Base-by-base conservation (phyloP, 2,113 vertebrate genomes). In the Microtus montanus region DNA sequence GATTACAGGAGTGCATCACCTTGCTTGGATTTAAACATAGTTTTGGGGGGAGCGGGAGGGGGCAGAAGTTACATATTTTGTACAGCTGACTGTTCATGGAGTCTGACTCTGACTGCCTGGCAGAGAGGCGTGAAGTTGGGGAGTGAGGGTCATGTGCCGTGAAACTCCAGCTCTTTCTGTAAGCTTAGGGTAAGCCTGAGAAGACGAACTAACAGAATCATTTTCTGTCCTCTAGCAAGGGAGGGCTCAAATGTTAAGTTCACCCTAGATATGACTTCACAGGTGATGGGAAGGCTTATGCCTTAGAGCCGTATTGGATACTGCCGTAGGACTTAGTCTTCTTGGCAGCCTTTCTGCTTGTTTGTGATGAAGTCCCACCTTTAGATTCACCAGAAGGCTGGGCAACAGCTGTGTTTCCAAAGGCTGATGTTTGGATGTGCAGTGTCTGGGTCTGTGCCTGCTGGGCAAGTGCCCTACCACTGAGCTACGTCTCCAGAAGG, bases 131-230 rank as follows among this genome's bases (percentile, higher is more conserved):
- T n/a, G 33, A 12, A 17, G 83, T 28, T 2, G 2, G 12, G 5
- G 22, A 54, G 26, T 33, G 33, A 19, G 26, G 85, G 30, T 49
- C n/a, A 2, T 3, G 0, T 12, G 11, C 3, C 11, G 3, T 0
- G 3, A 17, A 30, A 7, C 28, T 0, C 68, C 58, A 11, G 28
- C 47, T 52, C 15, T 63, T 20, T 35, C 0, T 14, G 0, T 24
- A 26, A 33, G 19, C 26, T 41, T 3, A 11, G 3, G 7, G 41
- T 0, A 0, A 6, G 30, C 38, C 77, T 15, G 30, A 71, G 87
- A n/a, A 61, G 15, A 15, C 28, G 77, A 28, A 41, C 49, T 33
- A 58, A 35, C 33, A n/a, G 47, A 33, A 35, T 17, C 2, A 17
- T 85, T 30, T 44, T 35, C 73, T 89, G 35, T 26, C 83, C n/a